Conservation (phyloP, 2,888 invertebrate species). For the Cistogaster globosa region DNA sequence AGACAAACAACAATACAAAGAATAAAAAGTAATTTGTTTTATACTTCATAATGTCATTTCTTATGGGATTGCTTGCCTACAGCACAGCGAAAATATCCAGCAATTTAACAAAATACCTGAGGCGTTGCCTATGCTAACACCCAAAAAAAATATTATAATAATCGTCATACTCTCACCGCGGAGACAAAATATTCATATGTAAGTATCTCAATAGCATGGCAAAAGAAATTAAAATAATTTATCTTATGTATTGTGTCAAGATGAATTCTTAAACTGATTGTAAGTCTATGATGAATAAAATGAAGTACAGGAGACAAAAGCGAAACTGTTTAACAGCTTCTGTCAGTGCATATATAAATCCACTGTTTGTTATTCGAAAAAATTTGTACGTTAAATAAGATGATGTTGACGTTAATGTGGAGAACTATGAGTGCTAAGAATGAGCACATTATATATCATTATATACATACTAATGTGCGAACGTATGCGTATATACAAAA, state of each 20-base stretch:
- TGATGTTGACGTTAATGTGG: slow-evolving; percentile 57
- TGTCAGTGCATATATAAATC: slow-evolving; percentile 70
- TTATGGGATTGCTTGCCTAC: not conserved
- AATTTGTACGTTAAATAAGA: slow-evolving; percentile 32
- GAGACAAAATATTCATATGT: slow-evolving; percentile 35
- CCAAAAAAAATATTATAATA: too few relatives aligned
- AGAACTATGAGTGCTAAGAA: slow-evolving; percentile 40
- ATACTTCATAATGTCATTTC: slow-evolving; percentile 49
- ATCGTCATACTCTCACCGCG: not conserved
- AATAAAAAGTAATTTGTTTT: slow-evolving; percentile 62
- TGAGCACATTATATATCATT: not conserved
- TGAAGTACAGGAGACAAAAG: slow-evolving; percentile 44
- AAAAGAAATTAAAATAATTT: slow-evolving; percentile 58
- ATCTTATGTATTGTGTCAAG: slow-evolving; percentile 57
- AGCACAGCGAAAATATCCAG: slow-evolving; percentile 33
- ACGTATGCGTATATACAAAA: slow-evolving; percentile 11
- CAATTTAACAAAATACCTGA: slow-evolving; percentile 64
- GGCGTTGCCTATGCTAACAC: slow-evolving; percentile 38
- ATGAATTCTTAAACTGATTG: slow-evolving; percentile 65
- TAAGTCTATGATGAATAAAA: slow-evolving; percentile 39
- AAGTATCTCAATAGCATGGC: slow-evolving; percentile 33
- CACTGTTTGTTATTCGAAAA: slow-evolving; percentile 51
- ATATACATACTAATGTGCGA: not conserved
- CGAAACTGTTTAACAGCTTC: slow-evolving; percentile 67
- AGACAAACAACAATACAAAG: slow-evolving; percentile 1